A percentile compares a stretch with the other conserved stretches of the same genome.
phyloP scores from a whole-genome alignment of 2,113 vertebrate genomes.

The Chloropsis hardwickii region DNA sequence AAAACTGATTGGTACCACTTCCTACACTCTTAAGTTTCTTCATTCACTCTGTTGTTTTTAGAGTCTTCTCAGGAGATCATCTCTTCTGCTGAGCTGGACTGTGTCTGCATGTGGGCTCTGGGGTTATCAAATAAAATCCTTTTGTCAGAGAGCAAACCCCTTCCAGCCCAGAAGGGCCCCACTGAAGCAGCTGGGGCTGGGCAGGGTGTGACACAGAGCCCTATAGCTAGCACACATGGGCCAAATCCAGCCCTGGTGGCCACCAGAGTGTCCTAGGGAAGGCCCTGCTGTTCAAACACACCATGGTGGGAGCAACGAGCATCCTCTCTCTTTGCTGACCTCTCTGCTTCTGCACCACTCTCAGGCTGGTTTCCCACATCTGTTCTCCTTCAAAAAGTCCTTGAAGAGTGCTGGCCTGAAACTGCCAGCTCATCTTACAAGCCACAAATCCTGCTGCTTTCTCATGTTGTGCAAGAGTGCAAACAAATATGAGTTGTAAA shows the following conservation, averaged over 20 bases:
- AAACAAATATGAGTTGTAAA: slow-evolving; percentile 7
- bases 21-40: not conserved
- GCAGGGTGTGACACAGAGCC: not conserved
- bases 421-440: not conserved
- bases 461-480: not conserved
- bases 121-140: not conserved
- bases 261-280: not conserved
- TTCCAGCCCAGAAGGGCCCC: not conserved
- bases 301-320: accelerated
- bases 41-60: not conserved
- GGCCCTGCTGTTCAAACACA: not conserved
- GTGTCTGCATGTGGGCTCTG: not conserved
- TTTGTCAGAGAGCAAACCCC: not conserved
- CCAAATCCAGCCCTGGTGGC: not conserved
- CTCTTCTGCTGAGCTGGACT: not conserved
- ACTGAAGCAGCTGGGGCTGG: not conserved
- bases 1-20: not conserved
- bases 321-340: not conserved
- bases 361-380: not conserved
- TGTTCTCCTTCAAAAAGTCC: not conserved
- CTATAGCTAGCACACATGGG: not conserved
- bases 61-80: not conserved
- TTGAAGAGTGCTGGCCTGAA: not conserved
- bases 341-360: not conserved
- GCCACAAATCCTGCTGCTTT: not conserved